Conservation (phyloP, 2,113 vertebrate species). For the Triplophysa rosa region DNA sequence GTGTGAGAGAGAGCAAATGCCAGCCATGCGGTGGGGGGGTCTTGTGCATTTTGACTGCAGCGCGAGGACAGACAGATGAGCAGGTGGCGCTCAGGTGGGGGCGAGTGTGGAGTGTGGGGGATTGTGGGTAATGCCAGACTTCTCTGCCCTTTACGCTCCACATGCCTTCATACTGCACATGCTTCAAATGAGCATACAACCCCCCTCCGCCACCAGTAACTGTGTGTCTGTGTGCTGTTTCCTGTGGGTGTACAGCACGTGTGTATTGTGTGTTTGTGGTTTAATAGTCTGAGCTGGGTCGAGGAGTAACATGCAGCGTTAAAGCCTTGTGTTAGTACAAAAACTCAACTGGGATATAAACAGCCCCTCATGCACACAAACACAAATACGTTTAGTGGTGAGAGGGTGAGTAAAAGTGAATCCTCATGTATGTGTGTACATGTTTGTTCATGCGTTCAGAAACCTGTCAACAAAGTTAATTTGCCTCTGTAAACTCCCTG, state of each 20-base stretch:
- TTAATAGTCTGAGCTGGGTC: not conserved
- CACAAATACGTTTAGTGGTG: constrained; percentile 14
- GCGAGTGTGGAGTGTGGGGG: constrained; percentile 60
- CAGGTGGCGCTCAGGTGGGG: constrained; percentile 84
- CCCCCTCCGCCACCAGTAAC: not conserved
- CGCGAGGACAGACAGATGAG: constrained; percentile 76
- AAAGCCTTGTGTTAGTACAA: not conserved
- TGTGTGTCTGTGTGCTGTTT: not conserved
- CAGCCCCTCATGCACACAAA: not conserved
- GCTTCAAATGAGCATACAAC: constrained; percentile 5
- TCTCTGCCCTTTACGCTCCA: constrained; percentile 68
- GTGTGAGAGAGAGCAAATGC: constrained; percentile 43
- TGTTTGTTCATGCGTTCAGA: not conserved
- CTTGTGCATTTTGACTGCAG: constrained; percentile 53
- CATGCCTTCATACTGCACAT: constrained; percentile 51
- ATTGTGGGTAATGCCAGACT: constrained; percentile 43
- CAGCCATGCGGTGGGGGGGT: constrained; percentile 39
- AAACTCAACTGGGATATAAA: not conserved
- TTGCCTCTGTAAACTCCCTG: constrained; percentile 7
- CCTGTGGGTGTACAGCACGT: not conserved
- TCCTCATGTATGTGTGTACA: not conserved
- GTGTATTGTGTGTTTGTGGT: not conserved
- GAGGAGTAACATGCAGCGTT: not conserved
- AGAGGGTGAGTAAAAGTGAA: not conserved
- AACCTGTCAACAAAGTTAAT: constrained; percentile 18